Evolutionary conservation across 2,888 invertebrate species (phyloP), one percentile per base, ranked within the genome.

Genomic region (Chymomyza procnemis): DNA sequence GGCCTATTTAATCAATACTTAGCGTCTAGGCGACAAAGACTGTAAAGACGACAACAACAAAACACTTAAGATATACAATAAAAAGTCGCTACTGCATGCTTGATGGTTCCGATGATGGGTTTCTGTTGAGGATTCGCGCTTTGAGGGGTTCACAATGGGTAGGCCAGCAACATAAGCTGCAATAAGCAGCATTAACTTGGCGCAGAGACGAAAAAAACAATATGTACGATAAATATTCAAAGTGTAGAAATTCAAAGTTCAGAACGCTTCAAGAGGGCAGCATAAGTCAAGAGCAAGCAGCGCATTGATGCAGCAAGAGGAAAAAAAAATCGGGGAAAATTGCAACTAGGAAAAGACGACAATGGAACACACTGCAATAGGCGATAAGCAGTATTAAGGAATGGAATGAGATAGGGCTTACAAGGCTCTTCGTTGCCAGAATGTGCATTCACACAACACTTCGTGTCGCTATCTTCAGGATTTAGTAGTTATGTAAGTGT

Each of bases 131-230:
- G 26, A 26, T 3, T 5, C 8, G 26, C 1, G 26, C 26, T 12
- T 16, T 4, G 52, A 18, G 54, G 21, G 22, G 4, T 26, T 26
- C 26, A n/a, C n/a, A 26, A 5, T 26, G 26, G 54, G 4, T 54
- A 14, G 52, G 59, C 55, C 34, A 21, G 34, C 69, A 21, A 46
- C 69, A 69, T 82, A 72, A 73, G 83, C 80, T 73, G 65, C 67
- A 75, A 66, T 70, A 68, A 63, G 73, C 55, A 21, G 19, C 21
- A 54, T 54, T 21, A 54, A 54, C 19, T 54, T 18, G 18, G 21
- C 21, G 21, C 1, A 19, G 9, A 19, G 52, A 2, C 2, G 8
- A 26, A 26, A 26, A 26, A 26, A 26, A 26, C n/a, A n/a, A n/a
- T n/a, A n/a, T n/a, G 6, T 26, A 54, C 54, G 54, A 14, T 21